Evolutionary conservation across 2,797 vertebrate species (phyloP), one percentile per base, ranked within the genome.

Genomic region (Poecilia wingei): DNA sequence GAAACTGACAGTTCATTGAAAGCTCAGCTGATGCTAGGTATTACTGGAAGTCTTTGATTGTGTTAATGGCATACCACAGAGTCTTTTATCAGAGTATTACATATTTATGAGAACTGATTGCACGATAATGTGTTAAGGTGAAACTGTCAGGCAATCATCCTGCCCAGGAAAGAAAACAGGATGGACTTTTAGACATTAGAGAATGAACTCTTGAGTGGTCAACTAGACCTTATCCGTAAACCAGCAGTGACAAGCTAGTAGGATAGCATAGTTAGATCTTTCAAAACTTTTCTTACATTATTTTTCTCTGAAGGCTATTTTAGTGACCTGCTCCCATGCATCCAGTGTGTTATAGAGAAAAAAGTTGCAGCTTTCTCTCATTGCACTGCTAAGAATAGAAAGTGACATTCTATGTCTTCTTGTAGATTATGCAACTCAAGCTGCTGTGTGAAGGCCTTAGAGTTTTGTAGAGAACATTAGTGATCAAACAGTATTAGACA

Each of bases 61-160:
- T 77, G 57, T 79, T 87, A 81, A 90, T 53, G 39, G 78, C 46
- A 72, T 79, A 41, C 69, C 69, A 86, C 84, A 0, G 49, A 78
- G 75, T 80, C 84, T 82, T 78, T 76, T 83, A 82, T 79, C 74
- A 71, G 80, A 79, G 46, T 80, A 87, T 88, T 89, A 87, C 66
- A 78, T 88, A 90, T 88, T 90, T 75, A 87, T 86, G 73, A 77
- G 66, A 57, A 64, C 78, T 77, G 82, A 77, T 77, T 69, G 28
- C 33, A 68, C 33, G n/a, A 84, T 82, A 74, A 79, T 51, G 75
- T 39, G 64, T 47, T 61, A 78, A 84, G 75, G 74, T 7, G 53
- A 86, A 77, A 68, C 74, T 74, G 70, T 75, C 79, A 74, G 70
- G 39, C 51, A 75, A 36, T 76, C 64, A 66, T 83, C 13, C 18